Evolutionary conservation across 2,888 invertebrate genomes (phyloP), one percentile per base, ranked within the genome.

Genomic region (Lydus trimaculatus): DNA sequence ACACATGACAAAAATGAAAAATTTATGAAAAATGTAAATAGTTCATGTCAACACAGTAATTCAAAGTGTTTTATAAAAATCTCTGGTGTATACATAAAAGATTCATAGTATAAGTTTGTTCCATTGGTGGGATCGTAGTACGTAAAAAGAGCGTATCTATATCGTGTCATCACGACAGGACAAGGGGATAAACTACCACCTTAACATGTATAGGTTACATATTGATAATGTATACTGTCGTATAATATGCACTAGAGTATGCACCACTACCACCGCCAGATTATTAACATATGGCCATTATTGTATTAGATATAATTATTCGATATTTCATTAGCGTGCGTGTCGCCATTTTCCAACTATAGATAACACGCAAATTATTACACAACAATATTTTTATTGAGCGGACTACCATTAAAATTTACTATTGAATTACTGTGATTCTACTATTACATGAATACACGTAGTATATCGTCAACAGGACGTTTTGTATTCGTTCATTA

Each of bases 281-380:
- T 80, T 80, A 81, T 81, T 80, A 81, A 79, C 81, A 82, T 82
- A 81, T 80, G 82, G 81, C 79, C 81, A 81, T 82, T 81, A 83
- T 81, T 80, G 80, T 80, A 82, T 83, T 82, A 82, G 78, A 76
- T 76, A 79, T 83, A 83, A 83, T 83, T 83, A 83, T 79, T 77
- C 73, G 82, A 82, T 82, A 83, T 82, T 83, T 83, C 82, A 82
- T 83, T 83, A 81, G 78, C 75, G 78, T 81, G 81, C 79, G 79
- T 79, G 80, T 75, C 75, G 73, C 73, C 72, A 67, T 67, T 65
- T 71, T 69, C 66, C 61, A 69, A 72, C 70, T 65, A 59, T 66
- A 64, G 61, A 67, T 65, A n/a, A 43, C 76, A 75, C 76, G 75
- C 75, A 69, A 75, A 72, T 73, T 73, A 73, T 74, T 70, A 70